These are phyloP conservation scores for Cantharis rustica DNA, from an alignment of 2,888 invertebrate species.

Conservation along the genomic window DNA sequence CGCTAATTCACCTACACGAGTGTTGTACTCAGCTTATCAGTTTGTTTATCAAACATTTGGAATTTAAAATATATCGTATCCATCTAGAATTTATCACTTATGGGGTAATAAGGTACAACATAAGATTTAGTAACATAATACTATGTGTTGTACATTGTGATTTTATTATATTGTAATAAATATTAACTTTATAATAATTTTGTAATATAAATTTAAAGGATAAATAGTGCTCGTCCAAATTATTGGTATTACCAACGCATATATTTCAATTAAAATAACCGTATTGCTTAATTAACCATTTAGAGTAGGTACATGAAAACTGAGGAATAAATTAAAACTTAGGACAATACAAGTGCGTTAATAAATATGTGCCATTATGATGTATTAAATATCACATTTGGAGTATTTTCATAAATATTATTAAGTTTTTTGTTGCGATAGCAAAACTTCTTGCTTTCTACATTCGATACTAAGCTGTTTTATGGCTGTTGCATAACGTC, in stretches of 20 bases:
- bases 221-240: neutral
- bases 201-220: neutral
- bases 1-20: too few relatives aligned
- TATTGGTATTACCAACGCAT: neutral
- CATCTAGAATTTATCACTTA: too few relatives aligned
- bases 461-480: slow-evolving; percentile 78
- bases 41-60: too few relatives aligned
- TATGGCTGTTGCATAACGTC: slow-evolving; percentile 77
- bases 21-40: too few relatives aligned
- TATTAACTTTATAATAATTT: neutral
- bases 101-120: too few relatives aligned
- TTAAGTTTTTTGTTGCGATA: slow-evolving; percentile 42
- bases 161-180: neutral
- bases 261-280: neutral
- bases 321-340: neutral
- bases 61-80: too few relatives aligned
- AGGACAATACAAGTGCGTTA: neutral
- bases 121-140: too few relatives aligned
- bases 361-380: neutral
- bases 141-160: neutral
- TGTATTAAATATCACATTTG: neutral
- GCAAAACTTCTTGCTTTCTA: slow-evolving; percentile 68
- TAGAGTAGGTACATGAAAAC: neutral
- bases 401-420: neutral
- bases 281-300: neutral